Evolutionary conservation across 2,888 invertebrate genomes (phyloP).

Genomic region (Eristalis intricaria): DNA sequence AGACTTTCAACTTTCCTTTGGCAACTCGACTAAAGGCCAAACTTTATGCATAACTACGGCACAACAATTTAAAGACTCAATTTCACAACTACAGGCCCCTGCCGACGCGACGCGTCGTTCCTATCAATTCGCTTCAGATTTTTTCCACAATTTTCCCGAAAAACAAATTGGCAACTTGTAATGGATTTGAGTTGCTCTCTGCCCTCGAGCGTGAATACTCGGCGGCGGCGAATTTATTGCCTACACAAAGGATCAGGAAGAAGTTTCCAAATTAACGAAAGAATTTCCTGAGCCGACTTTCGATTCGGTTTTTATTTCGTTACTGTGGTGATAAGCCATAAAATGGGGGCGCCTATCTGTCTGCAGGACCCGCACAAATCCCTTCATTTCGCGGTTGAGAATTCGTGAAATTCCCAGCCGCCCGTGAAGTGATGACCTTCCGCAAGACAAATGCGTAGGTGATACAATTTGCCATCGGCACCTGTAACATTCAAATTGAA

Average conservation of each 20-base stretch:
- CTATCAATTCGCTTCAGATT: not conserved
- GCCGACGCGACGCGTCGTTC: not conserved
- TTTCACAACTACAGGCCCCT: not conserved
- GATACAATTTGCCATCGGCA: not conserved
- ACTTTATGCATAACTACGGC: constrained; percentile 35
- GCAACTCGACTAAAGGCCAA: not conserved
- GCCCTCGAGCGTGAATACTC: not conserved
- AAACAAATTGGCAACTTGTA: constrained; percentile 43
- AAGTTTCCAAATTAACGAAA: constrained; percentile 1
- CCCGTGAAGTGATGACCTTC: not conserved
- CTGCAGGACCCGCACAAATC: not conserved
- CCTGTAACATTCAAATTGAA: not conserved
- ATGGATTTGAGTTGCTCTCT: constrained; percentile 15
- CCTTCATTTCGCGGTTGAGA: not conserved
- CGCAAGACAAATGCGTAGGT: not conserved
- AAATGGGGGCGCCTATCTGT: not conserved
- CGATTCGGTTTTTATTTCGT: not conserved
- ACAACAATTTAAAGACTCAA: constrained; percentile 13
- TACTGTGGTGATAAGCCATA: not conserved
- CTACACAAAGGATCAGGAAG: not conserved
- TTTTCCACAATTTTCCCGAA: not conserved
- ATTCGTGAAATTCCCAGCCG: not conserved
- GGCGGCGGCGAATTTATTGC: not conserved
- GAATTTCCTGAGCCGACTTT: not conserved
- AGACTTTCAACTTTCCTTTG: constrained; percentile 20